Conservation (phyloP, 2,113 vertebrate genomes). For the Myotis lucifugus region DNA sequence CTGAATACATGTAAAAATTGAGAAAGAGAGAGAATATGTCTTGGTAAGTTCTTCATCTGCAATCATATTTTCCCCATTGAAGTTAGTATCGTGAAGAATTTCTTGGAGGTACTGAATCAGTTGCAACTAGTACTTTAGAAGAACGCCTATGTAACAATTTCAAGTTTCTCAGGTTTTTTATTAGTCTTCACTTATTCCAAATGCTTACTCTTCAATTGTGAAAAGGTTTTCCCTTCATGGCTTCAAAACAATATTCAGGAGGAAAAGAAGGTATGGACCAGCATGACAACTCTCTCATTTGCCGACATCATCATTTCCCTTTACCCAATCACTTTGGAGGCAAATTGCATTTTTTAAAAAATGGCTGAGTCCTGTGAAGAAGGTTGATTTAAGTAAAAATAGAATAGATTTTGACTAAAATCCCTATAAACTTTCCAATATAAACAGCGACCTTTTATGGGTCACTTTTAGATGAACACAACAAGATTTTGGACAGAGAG, state of each 20-base stretch:
- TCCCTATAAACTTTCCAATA: background rate
- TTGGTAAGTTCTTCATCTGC: background rate
- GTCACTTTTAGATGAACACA: background rate
- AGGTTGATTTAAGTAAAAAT: background rate
- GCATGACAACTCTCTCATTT: background rate
- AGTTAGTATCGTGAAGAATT: background rate
- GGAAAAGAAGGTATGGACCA: background rate
- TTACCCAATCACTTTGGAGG: background rate
- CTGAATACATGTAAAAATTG: background rate
- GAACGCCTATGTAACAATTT: background rate
- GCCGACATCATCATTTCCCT: background rate
- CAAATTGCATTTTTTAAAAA: background rate
- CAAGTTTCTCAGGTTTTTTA: background rate
- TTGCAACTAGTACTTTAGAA: background rate
- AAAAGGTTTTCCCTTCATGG: background rate
- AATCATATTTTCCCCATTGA: background rate
- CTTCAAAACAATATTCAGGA: background rate
- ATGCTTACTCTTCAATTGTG: background rate
- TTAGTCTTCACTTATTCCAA: background rate
- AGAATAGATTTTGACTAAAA: slow-evolving; percentile 12
- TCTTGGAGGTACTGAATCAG: background rate
- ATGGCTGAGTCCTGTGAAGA: background rate
- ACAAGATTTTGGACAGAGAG: background rate
- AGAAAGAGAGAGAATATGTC: background rate
- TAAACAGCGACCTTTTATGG: background rate